A percentile compares a stretch with the other conserved stretches of the same genome.
Evolutionary conservation across 2,113 vertebrate genomes (phyloP).

Genomic region (Penelope pileata): DNA sequence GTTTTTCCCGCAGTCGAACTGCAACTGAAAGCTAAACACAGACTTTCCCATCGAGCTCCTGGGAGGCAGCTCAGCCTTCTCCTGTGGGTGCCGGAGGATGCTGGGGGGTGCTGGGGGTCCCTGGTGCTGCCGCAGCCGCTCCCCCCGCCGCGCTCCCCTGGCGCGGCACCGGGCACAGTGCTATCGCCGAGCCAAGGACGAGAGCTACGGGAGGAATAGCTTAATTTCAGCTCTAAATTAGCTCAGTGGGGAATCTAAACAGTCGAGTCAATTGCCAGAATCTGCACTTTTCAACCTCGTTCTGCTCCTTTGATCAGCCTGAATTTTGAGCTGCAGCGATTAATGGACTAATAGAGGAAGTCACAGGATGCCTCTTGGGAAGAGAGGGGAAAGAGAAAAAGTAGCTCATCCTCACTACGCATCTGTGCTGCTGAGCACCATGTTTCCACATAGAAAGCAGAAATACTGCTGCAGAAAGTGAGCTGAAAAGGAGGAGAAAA

Average conservation of each 20-base stretch:
- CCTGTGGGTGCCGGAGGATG: not conserved
- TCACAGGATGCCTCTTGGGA: conserved; percentile 38
- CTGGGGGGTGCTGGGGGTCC: not conserved
- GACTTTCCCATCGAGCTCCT: not conserved
- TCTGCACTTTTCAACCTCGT: conserved; percentile 61
- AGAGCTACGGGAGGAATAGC: conserved; percentile 35
- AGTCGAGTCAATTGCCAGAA: conserved; percentile 58
- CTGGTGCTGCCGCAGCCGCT: not conserved
- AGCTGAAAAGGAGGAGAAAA: conserved; percentile 5
- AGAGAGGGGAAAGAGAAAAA: not conserved
- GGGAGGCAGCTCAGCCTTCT: not conserved
- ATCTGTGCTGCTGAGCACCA: conserved; percentile 16
- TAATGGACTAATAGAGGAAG: conserved; percentile 67
- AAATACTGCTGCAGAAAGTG: conserved; percentile 1
- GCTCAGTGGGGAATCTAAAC: conserved; percentile 58
- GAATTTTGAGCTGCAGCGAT: conserved; percentile 54
- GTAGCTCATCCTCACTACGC: not conserved
- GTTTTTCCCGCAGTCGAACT: not conserved
- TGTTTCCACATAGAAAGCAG: conserved; percentile 11
- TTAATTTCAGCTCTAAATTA: conserved; percentile 64
- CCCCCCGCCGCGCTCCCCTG: not conserved
- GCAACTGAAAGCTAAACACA: not conserved
- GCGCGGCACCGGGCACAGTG: not conserved
- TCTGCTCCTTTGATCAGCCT: conserved; percentile 70
- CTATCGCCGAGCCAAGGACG: not conserved